Base-by-base conservation (phyloP, 2,113 vertebrate genomes). In the Cheirogaleus medius region DNA sequence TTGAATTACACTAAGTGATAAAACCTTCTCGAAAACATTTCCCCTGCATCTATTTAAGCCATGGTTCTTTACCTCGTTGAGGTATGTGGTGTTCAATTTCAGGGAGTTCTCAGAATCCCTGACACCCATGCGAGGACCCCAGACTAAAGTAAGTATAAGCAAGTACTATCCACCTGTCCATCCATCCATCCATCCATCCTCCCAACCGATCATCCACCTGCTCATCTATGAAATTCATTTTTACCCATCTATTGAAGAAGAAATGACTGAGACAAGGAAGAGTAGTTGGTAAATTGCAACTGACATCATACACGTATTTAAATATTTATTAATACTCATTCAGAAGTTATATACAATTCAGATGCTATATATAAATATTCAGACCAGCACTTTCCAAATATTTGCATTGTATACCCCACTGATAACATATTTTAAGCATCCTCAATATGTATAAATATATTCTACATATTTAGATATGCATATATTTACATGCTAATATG, bases 351-450 rank as follows among this genome's bases (percentile, higher is more conserved):
- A 74, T 14, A 20, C n/a, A 49, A 58, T 47, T 66, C 66, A 96
- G 49, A 74, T 47, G 23, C 18, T 64, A 20, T 49, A 47, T 49
- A 69, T 73, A 91, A 91, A 86, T 63, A 91, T 69, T 52, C 73
- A 83, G 37, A 80, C 56, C 7, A 80, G 74, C 4, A 5, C 25
- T 47, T 97, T 32, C 29, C 52, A 89, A 90, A 69, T 8, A 64
- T 80, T 87, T 90, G 13, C 63, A 34, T 32, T 68, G 9, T 69
- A 76, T 21, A 54, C 1, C 0, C 6, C 39, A 11, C 32, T 3
- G 2, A 5, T 85, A 71, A 87, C 8, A 63, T 87, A 37, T 77
- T 29, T 23, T 58, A 90, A 81, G 8, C 27, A 82, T 27, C 52
- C 8, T 91, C 34, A 39, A 21, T 42, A 42, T 66, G 60, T 76